A percentile compares a stretch with the other conserved stretches of the same genome.
phyloP scores from a whole-genome alignment of 2,113 vertebrate genomes.

The Varanus komodoensis region DNA sequence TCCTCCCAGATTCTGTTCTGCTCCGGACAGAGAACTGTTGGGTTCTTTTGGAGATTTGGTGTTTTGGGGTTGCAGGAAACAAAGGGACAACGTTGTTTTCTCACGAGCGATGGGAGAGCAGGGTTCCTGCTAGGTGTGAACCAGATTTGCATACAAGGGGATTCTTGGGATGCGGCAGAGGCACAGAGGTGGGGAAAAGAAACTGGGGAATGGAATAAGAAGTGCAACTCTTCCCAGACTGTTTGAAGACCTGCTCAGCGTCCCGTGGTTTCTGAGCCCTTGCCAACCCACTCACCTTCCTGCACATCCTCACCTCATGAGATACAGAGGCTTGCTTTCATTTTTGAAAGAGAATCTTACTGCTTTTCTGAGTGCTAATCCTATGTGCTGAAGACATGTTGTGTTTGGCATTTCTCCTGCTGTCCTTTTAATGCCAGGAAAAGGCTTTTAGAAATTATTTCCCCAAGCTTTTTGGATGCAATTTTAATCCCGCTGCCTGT shows the following conservation, averaged over 20 bases:
- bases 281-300: no score
- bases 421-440: not conserved
- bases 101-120: no score
- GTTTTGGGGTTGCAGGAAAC: not conserved
- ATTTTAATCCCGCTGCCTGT: not conserved
- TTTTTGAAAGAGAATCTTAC: not conserved
- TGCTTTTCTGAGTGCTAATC: not conserved
- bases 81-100: no score
- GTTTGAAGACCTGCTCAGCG: not conserved
- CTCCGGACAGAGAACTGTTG: not conserved
- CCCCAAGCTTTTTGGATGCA: not conserved
- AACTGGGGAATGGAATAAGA: not conserved
- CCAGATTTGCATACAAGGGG: not conserved
- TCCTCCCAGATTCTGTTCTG: not conserved
- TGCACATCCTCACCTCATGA: not conserved
- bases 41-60: not conserved
- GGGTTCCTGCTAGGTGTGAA: not conserved
- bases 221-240: not conserved
- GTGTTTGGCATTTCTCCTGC: not conserved
- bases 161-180: not conserved
- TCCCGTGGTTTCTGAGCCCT: not conserved
- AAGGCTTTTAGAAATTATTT: not conserved
- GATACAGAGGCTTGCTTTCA: not conserved
- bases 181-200: not conserved
- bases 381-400: not conserved